Evolutionary conservation across 2,797 vertebrate genomes (phyloP), one percentile per base, ranked within the genome.

Genomic region (Manis pentadactyla): DNA sequence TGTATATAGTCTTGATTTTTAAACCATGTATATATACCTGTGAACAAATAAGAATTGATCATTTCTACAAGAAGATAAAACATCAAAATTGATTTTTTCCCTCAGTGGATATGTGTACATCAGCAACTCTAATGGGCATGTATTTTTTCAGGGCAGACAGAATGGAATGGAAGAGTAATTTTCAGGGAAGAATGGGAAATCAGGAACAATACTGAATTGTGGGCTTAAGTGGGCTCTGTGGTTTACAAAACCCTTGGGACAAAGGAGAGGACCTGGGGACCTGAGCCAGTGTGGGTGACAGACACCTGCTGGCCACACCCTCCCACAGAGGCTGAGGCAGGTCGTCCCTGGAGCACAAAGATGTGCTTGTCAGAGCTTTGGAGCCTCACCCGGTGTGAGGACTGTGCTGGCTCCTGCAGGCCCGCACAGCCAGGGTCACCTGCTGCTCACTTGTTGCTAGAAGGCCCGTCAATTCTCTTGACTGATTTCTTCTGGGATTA

Each of bases 51-150:
- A 79, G 37, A 94, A 19, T 27, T 51, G 42, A 57, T 64, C 1
- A 63, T 78, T 95, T 96, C 77, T 93, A 5, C 12, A 39, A 85
- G 81, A 90, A 95, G 31, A 64, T 55, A 87, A 86, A 59, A 68
- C 12, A 63, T 86, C 90, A 63, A 82, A 92, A 46, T 92, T 74
- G 66, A 10, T 83, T n/a, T 85, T 94, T 79, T 34, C 13, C 46
- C 53, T 59, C 8, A 0, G 5, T 39, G 34, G 2, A 13, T 82
- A 4, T 17, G 15, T 68, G 11, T 19, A 21, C 1, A 15, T 55
- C 87, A 55, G 42, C 57, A 82, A 59, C 7, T 84, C 14, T 74
- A 59, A 15, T 64, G 17, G 71, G 13, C 4, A 1, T 37, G 10
- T 39, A 2, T 12, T 39, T 29, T 84, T 15, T 46, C 42, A 63